phyloP scores from a whole-genome alignment of 2,888 invertebrate species.

The Tipula confusa region DNA sequence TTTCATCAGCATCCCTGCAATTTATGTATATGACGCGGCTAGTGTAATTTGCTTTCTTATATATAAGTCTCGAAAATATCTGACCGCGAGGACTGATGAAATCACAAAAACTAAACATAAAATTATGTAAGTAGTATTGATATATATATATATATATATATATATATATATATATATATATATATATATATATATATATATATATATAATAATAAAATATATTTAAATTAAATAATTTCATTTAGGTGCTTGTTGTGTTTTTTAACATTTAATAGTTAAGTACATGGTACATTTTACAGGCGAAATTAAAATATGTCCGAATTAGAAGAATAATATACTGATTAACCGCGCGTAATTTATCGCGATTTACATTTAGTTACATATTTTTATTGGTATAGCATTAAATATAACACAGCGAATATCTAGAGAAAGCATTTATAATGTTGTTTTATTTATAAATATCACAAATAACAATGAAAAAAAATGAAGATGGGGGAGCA shows the following conservation, averaged over 20 bases:
- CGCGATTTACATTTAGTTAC: neutral
- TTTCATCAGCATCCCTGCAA: neutral
- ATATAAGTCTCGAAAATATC: neutral
- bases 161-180: neutral
- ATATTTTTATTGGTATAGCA: neutral
- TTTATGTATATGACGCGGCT: neutral
- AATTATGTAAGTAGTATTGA: neutral
- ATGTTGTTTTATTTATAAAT: slow-evolving; percentile 9
- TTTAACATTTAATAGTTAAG: neutral
- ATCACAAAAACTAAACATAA: neutral
- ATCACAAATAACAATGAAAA: slow-evolving; percentile 25
- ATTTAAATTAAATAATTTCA: neutral
- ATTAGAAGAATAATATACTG: neutral
- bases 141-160: neutral
- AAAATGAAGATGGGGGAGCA: neutral
- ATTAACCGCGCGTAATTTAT: neutral
- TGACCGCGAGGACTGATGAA: neutral
- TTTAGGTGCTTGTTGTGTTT: neutral
- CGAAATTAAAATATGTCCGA: neutral
- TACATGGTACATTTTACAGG: neutral
- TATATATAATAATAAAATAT: neutral
- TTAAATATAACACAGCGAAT: neutral
- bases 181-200: no score
- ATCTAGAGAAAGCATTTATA: slow-evolving; percentile 9
- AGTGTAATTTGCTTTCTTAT: neutral